Evolutionary conservation across 2,797 vertebrate species (phyloP).

Genomic region (Neoniphon sammara): DNA sequence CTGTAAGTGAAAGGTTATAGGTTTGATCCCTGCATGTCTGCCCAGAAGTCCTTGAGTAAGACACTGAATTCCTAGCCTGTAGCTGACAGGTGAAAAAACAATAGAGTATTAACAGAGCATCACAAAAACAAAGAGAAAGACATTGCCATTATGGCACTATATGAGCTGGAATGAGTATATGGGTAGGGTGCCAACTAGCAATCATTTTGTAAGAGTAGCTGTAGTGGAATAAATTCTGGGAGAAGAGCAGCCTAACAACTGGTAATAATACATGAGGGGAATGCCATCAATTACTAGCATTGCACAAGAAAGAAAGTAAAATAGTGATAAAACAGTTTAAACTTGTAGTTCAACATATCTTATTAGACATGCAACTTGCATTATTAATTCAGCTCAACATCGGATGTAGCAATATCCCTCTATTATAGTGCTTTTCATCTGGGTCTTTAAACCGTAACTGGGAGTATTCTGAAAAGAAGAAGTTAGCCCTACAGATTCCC

Average conservation of each 20-base stretch:
- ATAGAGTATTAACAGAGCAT: slow-evolving; percentile 43
- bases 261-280: not conserved
- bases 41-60: slow-evolving; percentile 47
- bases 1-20: slow-evolving; percentile 62
- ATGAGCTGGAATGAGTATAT: not conserved
- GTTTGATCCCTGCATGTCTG: slow-evolving; percentile 54
- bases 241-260: not conserved
- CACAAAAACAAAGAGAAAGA: slow-evolving; percentile 46
- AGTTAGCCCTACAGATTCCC: slow-evolving; percentile 13
- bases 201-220: not conserved
- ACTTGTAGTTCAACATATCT: not conserved
- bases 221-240: not conserved
- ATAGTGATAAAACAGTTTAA: not conserved
- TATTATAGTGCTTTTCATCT: not conserved
- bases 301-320: not conserved
- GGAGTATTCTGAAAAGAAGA: not conserved
- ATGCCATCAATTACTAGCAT: not conserved
- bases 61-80: slow-evolving; percentile 34
- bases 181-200: not conserved
- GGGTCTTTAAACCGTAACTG: not conserved
- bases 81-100: slow-evolving; percentile 53
- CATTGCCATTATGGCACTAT: slow-evolving; percentile 29
- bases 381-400: not conserved
- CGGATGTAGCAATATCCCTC: not conserved
- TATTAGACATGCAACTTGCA: not conserved